Conservation (phyloP, 2,797 vertebrate species). For the Gephyroberyx darwinii region DNA sequence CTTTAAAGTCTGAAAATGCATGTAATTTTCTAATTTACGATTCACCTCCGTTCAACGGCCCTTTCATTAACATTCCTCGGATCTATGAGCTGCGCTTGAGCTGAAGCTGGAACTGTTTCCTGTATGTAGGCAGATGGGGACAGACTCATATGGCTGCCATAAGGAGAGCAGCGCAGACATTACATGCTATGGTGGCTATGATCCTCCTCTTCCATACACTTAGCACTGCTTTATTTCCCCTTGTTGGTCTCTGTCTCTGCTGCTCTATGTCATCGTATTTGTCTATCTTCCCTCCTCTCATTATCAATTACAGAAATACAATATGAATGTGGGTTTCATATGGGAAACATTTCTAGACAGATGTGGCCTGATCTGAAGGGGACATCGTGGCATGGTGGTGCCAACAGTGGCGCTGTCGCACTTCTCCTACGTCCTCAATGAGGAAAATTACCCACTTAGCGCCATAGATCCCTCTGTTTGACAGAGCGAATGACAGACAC, state of each 20-base stretch:
- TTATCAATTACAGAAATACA: constrained; percentile 22
- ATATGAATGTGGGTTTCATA: constrained; percentile 11
- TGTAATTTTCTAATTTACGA: constrained; percentile 38
- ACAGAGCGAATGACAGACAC: too few relatives aligned
- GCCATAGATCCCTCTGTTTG: constrained; percentile 6
- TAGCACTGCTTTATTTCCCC: constrained; percentile 29
- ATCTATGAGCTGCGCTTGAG: constrained; percentile 42
- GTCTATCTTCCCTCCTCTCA: not conserved
- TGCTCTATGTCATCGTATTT: not conserved
- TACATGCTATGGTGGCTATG: constrained; percentile 24
- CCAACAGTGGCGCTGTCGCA: constrained; percentile 23
- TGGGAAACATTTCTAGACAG: constrained; percentile 11
- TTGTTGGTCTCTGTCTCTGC: not conserved
- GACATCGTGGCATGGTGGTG: constrained; percentile 12
- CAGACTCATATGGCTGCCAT: constrained; percentile 47
- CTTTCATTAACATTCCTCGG: constrained; percentile 67
- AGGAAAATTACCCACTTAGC: constrained; percentile 30
- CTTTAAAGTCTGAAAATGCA: constrained; percentile 36
- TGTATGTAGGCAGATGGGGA: constrained; percentile 22
- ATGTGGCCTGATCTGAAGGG: constrained; percentile 32
- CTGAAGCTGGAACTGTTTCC: constrained; percentile 39
- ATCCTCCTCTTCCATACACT: constrained; percentile 28
- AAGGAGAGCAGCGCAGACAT: constrained; percentile 18
- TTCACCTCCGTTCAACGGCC: constrained; percentile 35
- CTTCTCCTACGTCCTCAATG: constrained; percentile 7